Evolutionary conservation across 2,797 vertebrate genomes (phyloP).

Genomic region (Poecilia wingei): DNA sequence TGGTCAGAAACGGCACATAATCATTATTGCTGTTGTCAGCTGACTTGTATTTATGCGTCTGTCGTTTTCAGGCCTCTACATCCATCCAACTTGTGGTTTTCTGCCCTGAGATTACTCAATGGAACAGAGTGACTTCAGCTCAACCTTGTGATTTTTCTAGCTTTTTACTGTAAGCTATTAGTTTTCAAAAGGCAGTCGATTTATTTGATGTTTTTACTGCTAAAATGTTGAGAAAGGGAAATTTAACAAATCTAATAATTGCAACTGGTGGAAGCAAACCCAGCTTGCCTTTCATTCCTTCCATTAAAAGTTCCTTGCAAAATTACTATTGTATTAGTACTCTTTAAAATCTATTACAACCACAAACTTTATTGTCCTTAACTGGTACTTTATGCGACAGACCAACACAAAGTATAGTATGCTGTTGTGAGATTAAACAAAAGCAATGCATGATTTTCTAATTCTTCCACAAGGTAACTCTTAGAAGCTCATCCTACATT

Average conservation of each 20-base stretch:
- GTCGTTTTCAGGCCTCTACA: conserved; percentile 35
- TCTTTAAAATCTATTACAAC: neutral
- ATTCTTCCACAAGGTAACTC: neutral
- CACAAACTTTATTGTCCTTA: neutral
- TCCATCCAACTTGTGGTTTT: conserved; percentile 55
- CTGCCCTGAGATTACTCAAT: conserved; percentile 40
- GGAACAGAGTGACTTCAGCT: conserved; percentile 58
- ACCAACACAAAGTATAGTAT: neutral
- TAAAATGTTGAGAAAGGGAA: conserved; percentile 14
- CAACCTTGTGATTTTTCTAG: conserved; percentile 25
- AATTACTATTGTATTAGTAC: neutral
- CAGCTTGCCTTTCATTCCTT: neutral
- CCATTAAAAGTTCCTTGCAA: neutral
- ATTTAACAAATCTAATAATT: neutral
- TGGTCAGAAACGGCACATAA: conserved; percentile 24
- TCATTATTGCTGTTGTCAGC: conserved; percentile 64
- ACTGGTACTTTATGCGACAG: neutral
- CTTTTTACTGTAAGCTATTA: conserved; percentile 10
- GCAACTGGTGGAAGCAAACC: neutral
- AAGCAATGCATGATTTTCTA: neutral
- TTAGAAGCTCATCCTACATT: neutral
- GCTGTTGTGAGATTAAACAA: neutral
- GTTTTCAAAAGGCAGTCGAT: conserved; percentile 21
- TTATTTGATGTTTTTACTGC: neutral
- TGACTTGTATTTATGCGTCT: conserved; percentile 39